These are phyloP conservation scores for Choloepus didactylus DNA, from an alignment of 2,797 vertebrate species.

Conservation along the genomic window DNA sequence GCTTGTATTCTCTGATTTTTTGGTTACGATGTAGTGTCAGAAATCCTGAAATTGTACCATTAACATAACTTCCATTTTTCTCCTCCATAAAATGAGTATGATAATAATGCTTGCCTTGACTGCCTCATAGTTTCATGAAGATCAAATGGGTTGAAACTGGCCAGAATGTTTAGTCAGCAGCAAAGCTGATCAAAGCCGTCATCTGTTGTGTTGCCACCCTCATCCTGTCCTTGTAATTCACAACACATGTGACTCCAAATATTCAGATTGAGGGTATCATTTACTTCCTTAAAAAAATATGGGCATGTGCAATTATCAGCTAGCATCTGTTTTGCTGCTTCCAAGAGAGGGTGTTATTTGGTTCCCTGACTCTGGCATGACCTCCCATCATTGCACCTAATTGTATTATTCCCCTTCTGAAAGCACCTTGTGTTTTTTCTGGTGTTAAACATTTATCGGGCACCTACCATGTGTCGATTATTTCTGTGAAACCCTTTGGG, in stretches of 20 bases:
- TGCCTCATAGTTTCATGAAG: background rate
- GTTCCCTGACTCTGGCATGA: background rate
- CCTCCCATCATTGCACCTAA: background rate
- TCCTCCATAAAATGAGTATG: background rate
- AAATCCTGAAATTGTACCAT: background rate
- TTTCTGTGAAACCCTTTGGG: rapidly evolving
- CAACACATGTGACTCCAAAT: background rate
- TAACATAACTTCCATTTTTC: background rate
- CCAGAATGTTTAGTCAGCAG: background rate
- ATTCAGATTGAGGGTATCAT: background rate
- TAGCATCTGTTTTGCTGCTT: background rate
- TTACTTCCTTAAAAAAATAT: no score
- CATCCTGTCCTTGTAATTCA: background rate
- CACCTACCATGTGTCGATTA: background rate
- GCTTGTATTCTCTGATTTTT: background rate
- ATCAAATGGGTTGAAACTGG: background rate
- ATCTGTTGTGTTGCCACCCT: background rate
- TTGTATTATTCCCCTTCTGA: background rate
- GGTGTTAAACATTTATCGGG: background rate
- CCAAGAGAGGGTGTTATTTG: background rate
- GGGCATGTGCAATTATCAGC: no score
- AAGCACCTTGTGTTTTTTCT: background rate
- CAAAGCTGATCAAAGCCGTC: background rate
- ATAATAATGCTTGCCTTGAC: background rate
- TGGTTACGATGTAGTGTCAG: background rate